Percentiles rank a stretch among this genome's conserved stretches.
Evolutionary conservation across 2,888 invertebrate species (phyloP).

Genomic region (Phengaris arion): DNA sequence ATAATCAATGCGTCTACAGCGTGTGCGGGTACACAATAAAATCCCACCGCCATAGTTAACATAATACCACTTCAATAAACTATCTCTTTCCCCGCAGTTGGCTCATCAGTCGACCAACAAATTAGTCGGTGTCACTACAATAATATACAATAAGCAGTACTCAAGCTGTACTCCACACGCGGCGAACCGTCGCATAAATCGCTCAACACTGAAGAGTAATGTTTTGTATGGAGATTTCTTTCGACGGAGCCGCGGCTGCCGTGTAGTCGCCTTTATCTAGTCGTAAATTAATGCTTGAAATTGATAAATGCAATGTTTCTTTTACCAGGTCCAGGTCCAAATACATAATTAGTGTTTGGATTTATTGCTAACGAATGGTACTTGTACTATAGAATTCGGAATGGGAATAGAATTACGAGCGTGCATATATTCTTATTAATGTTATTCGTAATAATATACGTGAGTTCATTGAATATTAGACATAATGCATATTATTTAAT

Average conservation of each 20-base stretch:
- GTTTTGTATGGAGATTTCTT: conserved; percentile 80
- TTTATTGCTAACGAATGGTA: conserved; percentile 17
- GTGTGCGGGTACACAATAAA: conserved; percentile 37
- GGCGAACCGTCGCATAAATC: conserved; percentile 74
- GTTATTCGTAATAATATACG: not conserved
- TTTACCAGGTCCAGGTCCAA: conserved; percentile 38
- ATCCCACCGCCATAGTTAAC: conserved; percentile 51
- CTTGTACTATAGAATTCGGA: not conserved
- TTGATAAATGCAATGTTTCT: conserved; percentile 58
- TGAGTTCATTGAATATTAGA: no score
- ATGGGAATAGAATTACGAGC: not conserved
- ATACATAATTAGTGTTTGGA: conserved; percentile 40
- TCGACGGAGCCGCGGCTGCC: conserved; percentile 65
- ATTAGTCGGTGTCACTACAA: conserved; percentile 79
- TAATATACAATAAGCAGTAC: conserved; percentile 72
- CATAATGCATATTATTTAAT: no score
- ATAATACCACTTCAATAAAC: conserved; percentile 65
- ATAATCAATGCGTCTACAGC: no score
- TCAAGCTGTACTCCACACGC: conserved; percentile 55
- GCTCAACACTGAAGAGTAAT: conserved; percentile 73
- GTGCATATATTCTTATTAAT: not conserved
- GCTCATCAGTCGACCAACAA: conserved; percentile 76
- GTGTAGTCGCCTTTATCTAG: conserved; percentile 74
- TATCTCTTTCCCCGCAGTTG: conserved; percentile 67
- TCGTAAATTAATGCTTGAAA: conserved; percentile 72